Evolutionary conservation across 2,797 vertebrate species (phyloP).

Genomic region (Smutsia gigantea): DNA sequence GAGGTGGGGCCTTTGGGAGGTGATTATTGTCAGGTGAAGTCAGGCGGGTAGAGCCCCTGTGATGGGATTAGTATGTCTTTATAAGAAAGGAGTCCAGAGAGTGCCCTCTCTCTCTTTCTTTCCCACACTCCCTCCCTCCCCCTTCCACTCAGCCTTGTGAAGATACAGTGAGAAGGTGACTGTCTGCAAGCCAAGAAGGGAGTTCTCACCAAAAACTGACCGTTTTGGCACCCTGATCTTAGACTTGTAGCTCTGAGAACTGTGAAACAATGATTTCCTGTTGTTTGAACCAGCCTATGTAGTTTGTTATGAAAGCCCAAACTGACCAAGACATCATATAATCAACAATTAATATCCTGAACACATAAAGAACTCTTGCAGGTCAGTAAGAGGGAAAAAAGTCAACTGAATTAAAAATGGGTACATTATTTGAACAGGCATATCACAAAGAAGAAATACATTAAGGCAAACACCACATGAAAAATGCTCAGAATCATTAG

Average conservation of each 20-base stretch:
- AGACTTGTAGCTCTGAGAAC: background rate
- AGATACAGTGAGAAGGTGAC: background rate
- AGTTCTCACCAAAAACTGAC: background rate
- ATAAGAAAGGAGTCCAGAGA: background rate
- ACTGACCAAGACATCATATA: background rate
- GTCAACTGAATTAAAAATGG: conserved; percentile 42
- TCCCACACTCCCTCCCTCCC: background rate
- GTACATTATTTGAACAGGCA: conserved; percentile 28
- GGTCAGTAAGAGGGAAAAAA: background rate
- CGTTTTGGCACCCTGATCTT: background rate
- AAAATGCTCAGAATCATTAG: background rate
- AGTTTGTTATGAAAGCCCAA: background rate
- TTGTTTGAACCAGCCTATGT: background rate
- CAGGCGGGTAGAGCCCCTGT: background rate
- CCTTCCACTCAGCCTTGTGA: background rate
- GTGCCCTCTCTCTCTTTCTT: background rate
- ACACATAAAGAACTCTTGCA: background rate
- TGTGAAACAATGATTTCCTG: background rate
- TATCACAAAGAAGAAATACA: background rate
- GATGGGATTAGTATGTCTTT: background rate
- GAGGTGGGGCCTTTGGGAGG: background rate
- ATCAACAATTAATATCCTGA: background rate
- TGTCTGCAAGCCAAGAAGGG: background rate
- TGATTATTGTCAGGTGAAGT: background rate
- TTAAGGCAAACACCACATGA: background rate